phyloP scores from a whole-genome alignment of 2,888 invertebrate genomes.

The Encarsia formosa region DNA sequence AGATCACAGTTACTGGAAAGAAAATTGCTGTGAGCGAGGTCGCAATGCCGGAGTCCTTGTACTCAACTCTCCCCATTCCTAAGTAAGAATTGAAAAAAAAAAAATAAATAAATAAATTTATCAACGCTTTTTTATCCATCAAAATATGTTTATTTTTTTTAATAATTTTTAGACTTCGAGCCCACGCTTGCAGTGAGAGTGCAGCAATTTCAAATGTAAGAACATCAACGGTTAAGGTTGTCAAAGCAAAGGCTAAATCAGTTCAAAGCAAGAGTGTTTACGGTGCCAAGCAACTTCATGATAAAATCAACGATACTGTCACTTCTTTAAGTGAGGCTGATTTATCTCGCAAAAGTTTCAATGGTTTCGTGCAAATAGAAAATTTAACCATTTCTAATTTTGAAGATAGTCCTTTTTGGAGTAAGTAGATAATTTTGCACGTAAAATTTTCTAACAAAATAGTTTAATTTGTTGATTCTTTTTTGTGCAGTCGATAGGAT shows the following conservation, averaged over 20 bases:
- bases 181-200: slow-evolving; percentile 30
- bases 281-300: slow-evolving; percentile 30
- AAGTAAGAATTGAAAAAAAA: slow-evolving; percentile 28
- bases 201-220: slow-evolving; percentile 31
- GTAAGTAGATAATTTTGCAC: slow-evolving; percentile 16
- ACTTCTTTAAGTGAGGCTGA: slow-evolving; percentile 28
- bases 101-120: background rate
- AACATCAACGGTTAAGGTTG: slow-evolving; percentile 31
- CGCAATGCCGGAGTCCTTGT: slow-evolving; percentile 26
- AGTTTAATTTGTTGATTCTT: too few species aligned
- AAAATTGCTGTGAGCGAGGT: slow-evolving; percentile 53
- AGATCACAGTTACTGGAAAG: slow-evolving; percentile 52
- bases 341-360: slow-evolving; percentile 29
- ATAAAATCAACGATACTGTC: slow-evolving; percentile 27
- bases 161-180: slow-evolving; percentile 30
- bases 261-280: slow-evolving; percentile 31
- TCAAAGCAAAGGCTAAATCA: slow-evolving; percentile 28
- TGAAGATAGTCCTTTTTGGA: slow-evolving; percentile 6
- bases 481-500: too few species aligned
- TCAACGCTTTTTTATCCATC: background rate
- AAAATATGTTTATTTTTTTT: background rate
- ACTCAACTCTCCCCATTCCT: slow-evolving; percentile 29
- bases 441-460: too few species aligned
- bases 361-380: slow-evolving; percentile 25
- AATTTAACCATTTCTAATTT: slow-evolving; percentile 20